Percentiles rank a stretch among this genome's conserved stretches.
Evolutionary conservation across 2,797 vertebrate species (phyloP).

Genomic region (Epinephelus malabaricus): DNA sequence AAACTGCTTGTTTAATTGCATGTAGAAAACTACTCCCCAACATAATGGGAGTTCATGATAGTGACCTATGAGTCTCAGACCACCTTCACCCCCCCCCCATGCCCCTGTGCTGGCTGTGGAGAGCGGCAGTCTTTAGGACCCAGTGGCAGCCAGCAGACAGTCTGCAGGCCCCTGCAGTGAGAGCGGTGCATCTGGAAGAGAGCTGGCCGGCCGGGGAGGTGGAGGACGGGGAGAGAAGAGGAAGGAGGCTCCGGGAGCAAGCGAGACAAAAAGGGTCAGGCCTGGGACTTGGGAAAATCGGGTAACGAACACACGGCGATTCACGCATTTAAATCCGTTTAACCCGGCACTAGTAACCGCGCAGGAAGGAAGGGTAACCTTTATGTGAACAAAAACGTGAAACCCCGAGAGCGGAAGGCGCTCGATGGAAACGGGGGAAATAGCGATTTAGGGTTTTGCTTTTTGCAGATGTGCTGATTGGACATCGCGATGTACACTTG

Average conservation of each 20-base stretch:
- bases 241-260: slow-evolving; percentile 91
- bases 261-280: slow-evolving; percentile 87
- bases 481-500: slow-evolving; percentile 76
- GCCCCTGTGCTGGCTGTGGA: not conserved
- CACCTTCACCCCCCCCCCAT: not conserved
- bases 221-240: slow-evolving; percentile 91
- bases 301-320: slow-evolving; percentile 85
- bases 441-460: slow-evolving; percentile 60
- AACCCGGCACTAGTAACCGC: slow-evolving; percentile 60
- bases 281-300: slow-evolving; percentile 87
- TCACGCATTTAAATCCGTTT: slow-evolving; percentile 68
- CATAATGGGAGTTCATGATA: too few species aligned
- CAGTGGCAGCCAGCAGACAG: slow-evolving; percentile 50
- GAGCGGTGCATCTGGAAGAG: slow-evolving; percentile 88
- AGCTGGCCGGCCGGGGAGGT: slow-evolving; percentile 90
- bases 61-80: not conserved
- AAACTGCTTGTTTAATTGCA: too few species aligned
- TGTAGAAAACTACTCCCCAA: too few species aligned
- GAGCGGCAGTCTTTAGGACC: slow-evolving; percentile 82
- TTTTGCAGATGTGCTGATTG: slow-evolving; percentile 81
- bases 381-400: slow-evolving; percentile 59
- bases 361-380: slow-evolving; percentile 70
- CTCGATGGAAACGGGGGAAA: slow-evolving; percentile 75
- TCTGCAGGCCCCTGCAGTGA: slow-evolving; percentile 84
- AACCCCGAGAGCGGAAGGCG: slow-evolving; percentile 76